Evolutionary conservation across 92 coral and sea anemone genomes (phyloP), one percentile per base, ranked within the genome.

Genomic region (Desmophyllum pertusum): DNA sequence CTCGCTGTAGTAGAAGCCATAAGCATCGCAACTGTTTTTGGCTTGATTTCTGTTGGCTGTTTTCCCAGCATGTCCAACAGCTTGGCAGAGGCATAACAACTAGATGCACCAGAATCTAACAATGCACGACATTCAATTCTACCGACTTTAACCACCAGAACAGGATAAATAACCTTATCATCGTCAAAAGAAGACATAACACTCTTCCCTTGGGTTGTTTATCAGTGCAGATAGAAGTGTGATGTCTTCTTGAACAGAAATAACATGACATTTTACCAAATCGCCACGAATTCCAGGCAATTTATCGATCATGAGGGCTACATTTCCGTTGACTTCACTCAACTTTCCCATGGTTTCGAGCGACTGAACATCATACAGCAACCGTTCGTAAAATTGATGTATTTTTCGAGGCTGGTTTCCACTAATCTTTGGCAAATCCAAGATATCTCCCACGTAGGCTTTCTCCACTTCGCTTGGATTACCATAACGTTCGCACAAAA

Each of bases 371-470:
- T 33, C 67, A 21, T 38, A 73, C 37, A 79, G 18, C 48, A 89
- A 57, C 65, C 71, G 35, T 35, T 89, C 57, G 37, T 78, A 79
- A 80, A 84, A 85, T 33, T 15, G 67, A 45, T 84, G 85, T 30
- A 78, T 84, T 35, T 78, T 84, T 18, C 37, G 68, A 33, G 91
- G 91, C 7, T 84, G 70, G 18, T 65, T 43, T 78, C 86, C 84
- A 46, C 68, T 48, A 13, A 84, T 85, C 33, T 59, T 43, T 21
- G 89, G 89, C 76, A 89, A 73, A 15, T 78, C 85, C 62, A 89
- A 31, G 29, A 89, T 84, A 55, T 89, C 86, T 72, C 84, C 63
- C 29, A 84, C 89, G 57, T 69, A 79, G 17, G 89, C 82, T 38
- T 88, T 84, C 3, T 76, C 80, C 36, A 79, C 75, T 17, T 87